These are phyloP conservation scores for Drosophila longiperda DNA, from an alignment of 2,888 invertebrate species.

Conservation along the genomic window DNA sequence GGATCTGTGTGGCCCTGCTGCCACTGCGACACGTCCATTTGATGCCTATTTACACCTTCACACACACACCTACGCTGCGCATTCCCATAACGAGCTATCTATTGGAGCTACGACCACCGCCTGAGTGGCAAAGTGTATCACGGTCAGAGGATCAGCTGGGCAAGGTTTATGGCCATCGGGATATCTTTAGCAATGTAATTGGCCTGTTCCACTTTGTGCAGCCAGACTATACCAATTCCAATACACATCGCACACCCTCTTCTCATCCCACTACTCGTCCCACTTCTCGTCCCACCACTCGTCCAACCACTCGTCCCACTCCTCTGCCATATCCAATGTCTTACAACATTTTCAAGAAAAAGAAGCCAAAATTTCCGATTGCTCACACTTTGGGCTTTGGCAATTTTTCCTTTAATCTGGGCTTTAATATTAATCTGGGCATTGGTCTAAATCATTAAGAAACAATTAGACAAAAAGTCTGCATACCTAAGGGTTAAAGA, in stretches of 20 bases:
- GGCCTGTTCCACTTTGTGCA: constrained; percentile 38
- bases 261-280: background rate
- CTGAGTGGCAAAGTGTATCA: background rate
- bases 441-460: constrained; percentile 34
- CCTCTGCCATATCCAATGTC: background rate
- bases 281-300: background rate
- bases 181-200: constrained; percentile 25
- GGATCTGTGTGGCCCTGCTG: constrained; percentile 15
- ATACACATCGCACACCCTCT: background rate
- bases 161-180: constrained; percentile 3
- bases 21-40: constrained; percentile 11
- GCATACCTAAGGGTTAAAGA: background rate
- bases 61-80: constrained; percentile 3
- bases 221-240: background rate
- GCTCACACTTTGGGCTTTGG: constrained; percentile 52
- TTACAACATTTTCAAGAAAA: constrained; percentile 39
- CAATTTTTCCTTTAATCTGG: constrained; percentile 60
- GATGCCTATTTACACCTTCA: constrained; percentile 33
- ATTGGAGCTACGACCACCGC: background rate
- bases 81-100: background rate
- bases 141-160: constrained; percentile 11
- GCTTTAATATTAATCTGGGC: constrained; percentile 58
- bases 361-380: constrained; percentile 35
- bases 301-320: background rate
- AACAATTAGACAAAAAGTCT: constrained; percentile 9